phyloP scores from a whole-genome alignment of 2,113 vertebrate genomes.

The Lutjanus erythropterus region DNA sequence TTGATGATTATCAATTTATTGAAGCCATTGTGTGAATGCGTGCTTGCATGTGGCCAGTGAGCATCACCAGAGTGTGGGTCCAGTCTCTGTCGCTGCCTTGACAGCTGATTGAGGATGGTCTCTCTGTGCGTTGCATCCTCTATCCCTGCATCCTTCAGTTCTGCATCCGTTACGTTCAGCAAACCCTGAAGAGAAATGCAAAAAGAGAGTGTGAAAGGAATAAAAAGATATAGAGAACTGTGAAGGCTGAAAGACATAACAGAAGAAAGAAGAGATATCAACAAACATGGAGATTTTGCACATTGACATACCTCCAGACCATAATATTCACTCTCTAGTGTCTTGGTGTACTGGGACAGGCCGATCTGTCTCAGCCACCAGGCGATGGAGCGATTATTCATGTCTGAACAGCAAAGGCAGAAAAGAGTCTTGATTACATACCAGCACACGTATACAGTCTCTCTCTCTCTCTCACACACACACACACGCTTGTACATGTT shows the following conservation, averaged over 20 bases:
- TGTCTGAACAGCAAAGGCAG: slow-evolving; percentile 66
- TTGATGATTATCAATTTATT: not conserved
- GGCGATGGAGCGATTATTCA: slow-evolving; percentile 87
- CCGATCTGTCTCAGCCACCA: slow-evolving; percentile 84
- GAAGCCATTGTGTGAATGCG: not conserved
- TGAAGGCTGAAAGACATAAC: not conserved
- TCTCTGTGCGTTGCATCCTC: slow-evolving; percentile 78
- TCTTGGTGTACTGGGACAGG: slow-evolving; percentile 83
- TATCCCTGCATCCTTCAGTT: slow-evolving; percentile 80
- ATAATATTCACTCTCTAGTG: slow-evolving; percentile 83
- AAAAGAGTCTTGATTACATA: slow-evolving; percentile 51
- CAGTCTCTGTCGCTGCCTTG: slow-evolving; percentile 66
- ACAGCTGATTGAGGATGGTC: slow-evolving; percentile 78
- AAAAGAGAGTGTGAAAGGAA: not conserved
- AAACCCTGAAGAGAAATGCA: slow-evolving; percentile 75
- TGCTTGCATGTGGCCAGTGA: not conserved
- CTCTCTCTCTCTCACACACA: not conserved
- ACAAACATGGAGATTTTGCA: slow-evolving; percentile 12
- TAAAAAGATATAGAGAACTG: not conserved
- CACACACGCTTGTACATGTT: slow-evolving; percentile 55
- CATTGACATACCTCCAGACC: slow-evolving; percentile 81
- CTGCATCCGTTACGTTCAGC: slow-evolving; percentile 75
- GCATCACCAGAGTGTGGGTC: slow-evolving; percentile 68
- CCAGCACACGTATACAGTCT: slow-evolving; percentile 22
- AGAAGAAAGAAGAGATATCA: not conserved